Evolutionary conservation across 2,888 invertebrate genomes (phyloP), one percentile per base, ranked within the genome.

Genomic region (Campoletis raptor): DNA sequence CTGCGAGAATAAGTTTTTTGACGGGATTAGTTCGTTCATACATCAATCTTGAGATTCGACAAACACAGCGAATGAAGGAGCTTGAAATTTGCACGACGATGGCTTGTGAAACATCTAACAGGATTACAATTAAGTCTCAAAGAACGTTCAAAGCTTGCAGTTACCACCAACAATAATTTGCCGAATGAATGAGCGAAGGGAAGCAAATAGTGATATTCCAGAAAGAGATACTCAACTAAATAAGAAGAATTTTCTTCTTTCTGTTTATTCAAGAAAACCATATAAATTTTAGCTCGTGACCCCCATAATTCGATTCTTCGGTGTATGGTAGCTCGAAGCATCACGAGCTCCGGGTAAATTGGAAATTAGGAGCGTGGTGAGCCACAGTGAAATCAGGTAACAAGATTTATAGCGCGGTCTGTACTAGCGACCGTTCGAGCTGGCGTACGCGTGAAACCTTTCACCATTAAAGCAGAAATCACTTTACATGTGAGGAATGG

Each of bases 401-500:
- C 70, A 72, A 70, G 70, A 54, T 77, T 81, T 80, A 66, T 57
- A 66, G 24, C 76, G 57, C 69, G 40, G 21, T 72, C 40, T 40
- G 66, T 42, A 45, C 42, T 18, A 12, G 52, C 21, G 54, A 36
- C 42, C 30, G 61, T 61, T 74, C 40, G 24, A 42, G 30, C 42
- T 37, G 40, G 18, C 15, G 40, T 69, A 36, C 42, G 57, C 40
- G 73, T 40, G 78, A 61, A 85, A 64, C 40, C 81, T 85, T 82
- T 74, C 78, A 74, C 69, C 85, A 61, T 85, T 69, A 79, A 85
- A 79, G 74, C 42, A 61, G 36, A 70, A 85, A 82, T 85, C 73
- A 30, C 72, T 73, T 73, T 54, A 73, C 54, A 67, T 36, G 40
- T 40, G 67, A 52, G 61, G 40, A 69, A 69, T 21, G 48, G 48